Evolutionary conservation across 1,140 invertebrate genomes (phyloP).

Genomic region (Lepidurus packardi): DNA sequence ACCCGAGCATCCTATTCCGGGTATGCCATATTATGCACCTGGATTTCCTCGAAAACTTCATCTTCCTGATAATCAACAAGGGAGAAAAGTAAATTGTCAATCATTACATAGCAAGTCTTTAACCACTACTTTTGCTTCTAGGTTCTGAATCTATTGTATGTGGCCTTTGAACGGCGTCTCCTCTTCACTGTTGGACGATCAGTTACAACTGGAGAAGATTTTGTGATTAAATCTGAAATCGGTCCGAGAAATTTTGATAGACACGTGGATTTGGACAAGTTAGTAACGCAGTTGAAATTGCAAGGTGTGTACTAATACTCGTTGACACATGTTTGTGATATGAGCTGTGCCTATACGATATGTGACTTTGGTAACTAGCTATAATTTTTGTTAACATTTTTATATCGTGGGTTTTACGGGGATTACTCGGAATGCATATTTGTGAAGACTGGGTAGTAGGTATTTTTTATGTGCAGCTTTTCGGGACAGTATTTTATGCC

Average conservation of each 20-base stretch:
- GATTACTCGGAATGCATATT: not conserved
- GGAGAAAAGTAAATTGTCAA: constrained; percentile 51
- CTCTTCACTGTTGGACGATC: constrained; percentile 83
- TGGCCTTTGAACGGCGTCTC: constrained; percentile 73
- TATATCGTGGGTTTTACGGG: not conserved
- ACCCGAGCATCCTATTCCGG: constrained; percentile 72
- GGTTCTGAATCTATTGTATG: constrained; percentile 63
- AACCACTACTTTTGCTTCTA: constrained; percentile 36
- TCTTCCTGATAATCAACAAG: constrained; percentile 69
- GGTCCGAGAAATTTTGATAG: not conserved
- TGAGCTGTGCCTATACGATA: not conserved
- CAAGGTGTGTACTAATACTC: not conserved
- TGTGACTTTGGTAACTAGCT: not conserved
- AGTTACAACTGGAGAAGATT: constrained; percentile 76
- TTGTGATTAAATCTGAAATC: constrained; percentile 61
- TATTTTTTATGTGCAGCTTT: not conserved
- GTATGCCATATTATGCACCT: constrained; percentile 73
- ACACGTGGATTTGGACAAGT: not conserved
- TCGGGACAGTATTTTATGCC: not conserved
- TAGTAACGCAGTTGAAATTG: not conserved
- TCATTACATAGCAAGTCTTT: not conserved
- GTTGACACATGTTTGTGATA: not conserved
- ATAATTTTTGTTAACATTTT: not conserved
- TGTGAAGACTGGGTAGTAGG: not conserved
- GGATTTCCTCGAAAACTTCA: constrained; percentile 77